Conservation (phyloP, 2,888 invertebrate genomes). For the Luffia ferchaultella region DNA sequence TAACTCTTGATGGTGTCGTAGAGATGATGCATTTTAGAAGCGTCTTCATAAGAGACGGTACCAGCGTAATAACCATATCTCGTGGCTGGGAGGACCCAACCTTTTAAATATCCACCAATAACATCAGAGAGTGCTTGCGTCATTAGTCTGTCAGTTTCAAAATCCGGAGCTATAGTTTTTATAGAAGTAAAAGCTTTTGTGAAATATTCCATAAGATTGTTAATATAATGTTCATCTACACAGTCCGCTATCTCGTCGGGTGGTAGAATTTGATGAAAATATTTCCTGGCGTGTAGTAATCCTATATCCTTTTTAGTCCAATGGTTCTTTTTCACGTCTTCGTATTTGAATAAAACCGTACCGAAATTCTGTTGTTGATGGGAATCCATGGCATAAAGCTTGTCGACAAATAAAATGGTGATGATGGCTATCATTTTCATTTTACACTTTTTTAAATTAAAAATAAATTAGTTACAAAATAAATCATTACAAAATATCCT, state of each 20-base stretch:
- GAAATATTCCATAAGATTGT: conserved; percentile 30
- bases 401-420: background rate
- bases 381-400: background rate
- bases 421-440: background rate
- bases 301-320: conserved; percentile 31
- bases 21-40: conserved; percentile 59
- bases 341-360: conserved; percentile 33
- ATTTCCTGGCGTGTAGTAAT: conserved; percentile 31
- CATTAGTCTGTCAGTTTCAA: conserved; percentile 25
- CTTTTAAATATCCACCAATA: conserved; percentile 69
- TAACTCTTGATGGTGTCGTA: conserved; percentile 65
- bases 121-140: conserved; percentile 50
- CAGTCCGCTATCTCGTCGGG: conserved; percentile 23
- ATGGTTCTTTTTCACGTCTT: conserved; percentile 23
- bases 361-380: conserved; percentile 29
- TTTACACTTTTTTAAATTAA: background rate
- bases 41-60: conserved; percentile 57
- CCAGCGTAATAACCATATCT: conserved; percentile 71
- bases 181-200: conserved; percentile 26
- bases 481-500: background rate
- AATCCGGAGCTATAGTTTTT: conserved; percentile 24
- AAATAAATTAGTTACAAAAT: background rate
- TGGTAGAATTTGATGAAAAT: conserved; percentile 37
- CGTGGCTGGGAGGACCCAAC: conserved; percentile 65
- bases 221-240: conserved; percentile 28